Conservation (phyloP, 2,113 vertebrate genomes). For the Aptenodytes forsteri region DNA sequence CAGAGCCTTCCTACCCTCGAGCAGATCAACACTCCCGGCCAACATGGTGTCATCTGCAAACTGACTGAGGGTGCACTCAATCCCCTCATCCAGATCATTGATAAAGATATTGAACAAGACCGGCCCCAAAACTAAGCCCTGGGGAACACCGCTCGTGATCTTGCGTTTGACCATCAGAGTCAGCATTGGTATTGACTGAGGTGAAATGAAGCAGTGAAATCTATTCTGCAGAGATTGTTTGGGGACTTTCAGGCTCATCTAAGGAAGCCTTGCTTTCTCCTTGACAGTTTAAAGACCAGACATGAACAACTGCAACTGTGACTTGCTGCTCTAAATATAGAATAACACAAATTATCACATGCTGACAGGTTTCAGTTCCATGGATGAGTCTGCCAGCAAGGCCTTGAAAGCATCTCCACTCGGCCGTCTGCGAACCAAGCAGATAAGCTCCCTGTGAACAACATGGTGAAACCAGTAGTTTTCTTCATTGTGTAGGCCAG, state of each 20-base stretch:
- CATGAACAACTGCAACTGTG: background rate
- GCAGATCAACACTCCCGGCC: too few relatives aligned
- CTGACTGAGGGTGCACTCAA: too few relatives aligned
- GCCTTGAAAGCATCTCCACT: slow-evolving; percentile 31
- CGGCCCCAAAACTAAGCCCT: too few relatives aligned
- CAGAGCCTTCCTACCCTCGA: too few relatives aligned
- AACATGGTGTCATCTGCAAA: too few relatives aligned
- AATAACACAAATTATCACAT: slow-evolving; percentile 59
- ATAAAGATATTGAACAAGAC: too few relatives aligned
- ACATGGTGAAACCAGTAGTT: background rate
- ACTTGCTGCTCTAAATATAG: slow-evolving; percentile 47
- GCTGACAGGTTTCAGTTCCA: slow-evolving; percentile 41
- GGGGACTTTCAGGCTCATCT: background rate
- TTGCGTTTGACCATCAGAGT: background rate
- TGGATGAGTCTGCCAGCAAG: slow-evolving; percentile 2
- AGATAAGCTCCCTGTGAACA: background rate
- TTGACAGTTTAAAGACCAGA: slow-evolving; percentile 40
- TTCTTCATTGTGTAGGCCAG: background rate
- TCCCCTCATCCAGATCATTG: too few relatives aligned
- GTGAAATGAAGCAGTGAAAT: background rate
- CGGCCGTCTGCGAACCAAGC: background rate
- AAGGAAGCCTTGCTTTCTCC: slow-evolving; percentile 40
- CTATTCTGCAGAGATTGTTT: background rate
- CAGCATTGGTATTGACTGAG: background rate
- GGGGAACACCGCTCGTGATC: too few relatives aligned